Conservation (phyloP, 92 coral and sea anemone genomes). For the Hydrozoanthus gracilis region DNA sequence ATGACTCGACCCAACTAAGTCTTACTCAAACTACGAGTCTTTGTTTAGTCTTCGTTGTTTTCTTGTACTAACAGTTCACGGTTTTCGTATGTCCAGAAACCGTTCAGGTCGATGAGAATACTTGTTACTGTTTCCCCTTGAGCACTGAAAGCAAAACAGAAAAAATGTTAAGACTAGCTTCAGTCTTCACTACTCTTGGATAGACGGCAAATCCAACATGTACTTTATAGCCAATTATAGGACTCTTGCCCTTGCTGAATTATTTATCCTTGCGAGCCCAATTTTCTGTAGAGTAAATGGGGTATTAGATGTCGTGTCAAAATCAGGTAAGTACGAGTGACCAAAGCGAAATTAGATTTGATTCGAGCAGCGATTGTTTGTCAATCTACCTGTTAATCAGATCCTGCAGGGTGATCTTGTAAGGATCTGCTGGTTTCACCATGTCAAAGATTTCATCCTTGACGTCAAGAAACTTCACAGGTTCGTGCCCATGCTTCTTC, state of each 20-base stretch:
- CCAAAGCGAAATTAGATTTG: too few species aligned
- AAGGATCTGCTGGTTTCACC: conserved; percentile 96
- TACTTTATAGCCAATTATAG: too few species aligned
- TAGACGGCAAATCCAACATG: too few species aligned
- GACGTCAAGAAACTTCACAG: conserved; percentile 95
- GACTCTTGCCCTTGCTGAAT: too few species aligned
- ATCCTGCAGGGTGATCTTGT: conserved; percentile 92
- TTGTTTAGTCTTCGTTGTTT: conserved; percentile 43
- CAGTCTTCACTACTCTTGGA: not conserved
- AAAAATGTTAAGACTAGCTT: not conserved
- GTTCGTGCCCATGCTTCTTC: conserved; percentile 98
- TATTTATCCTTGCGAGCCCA: too few species aligned
- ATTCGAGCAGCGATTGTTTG: not conserved
- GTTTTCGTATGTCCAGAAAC: conserved; percentile 98
- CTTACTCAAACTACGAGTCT: too few species aligned
- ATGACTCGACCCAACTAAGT: too few species aligned
- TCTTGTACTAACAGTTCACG: conserved; percentile 94
- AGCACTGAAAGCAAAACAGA: conserved; percentile 63
- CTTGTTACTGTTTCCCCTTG: conserved; percentile 98
- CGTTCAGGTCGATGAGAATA: conserved; percentile 94
- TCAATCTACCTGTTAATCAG: conserved; percentile 83
- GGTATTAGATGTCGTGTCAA: too few species aligned
- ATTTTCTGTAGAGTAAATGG: too few species aligned
- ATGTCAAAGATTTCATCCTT: conserved; percentile 99
- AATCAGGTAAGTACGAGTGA: too few species aligned